Conservation (phyloP, 2,797 vertebrate species). For the Brotula barbata region DNA sequence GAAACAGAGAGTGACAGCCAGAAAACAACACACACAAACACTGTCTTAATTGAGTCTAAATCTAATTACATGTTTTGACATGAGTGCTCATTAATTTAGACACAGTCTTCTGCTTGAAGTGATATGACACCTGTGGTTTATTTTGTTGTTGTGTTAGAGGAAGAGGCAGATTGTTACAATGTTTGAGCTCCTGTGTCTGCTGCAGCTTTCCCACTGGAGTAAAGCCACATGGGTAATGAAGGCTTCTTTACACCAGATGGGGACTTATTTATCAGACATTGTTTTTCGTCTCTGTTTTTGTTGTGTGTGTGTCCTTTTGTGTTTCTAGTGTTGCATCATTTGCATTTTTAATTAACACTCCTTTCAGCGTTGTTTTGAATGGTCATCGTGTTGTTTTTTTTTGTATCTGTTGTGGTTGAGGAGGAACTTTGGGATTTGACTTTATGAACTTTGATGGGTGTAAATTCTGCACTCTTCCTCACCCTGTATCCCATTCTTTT, state of each 20-base stretch:
- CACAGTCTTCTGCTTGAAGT: slow-evolving; percentile 33
- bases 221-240: slow-evolving; percentile 36
- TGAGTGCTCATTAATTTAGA: slow-evolving; percentile 31
- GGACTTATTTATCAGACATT: slow-evolving; percentile 40
- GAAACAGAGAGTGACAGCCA: background rate
- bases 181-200: slow-evolving; percentile 29
- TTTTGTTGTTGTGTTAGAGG: slow-evolving; percentile 45
- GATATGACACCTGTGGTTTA: slow-evolving; percentile 56
- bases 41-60: slow-evolving; percentile 35
- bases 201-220: slow-evolving; percentile 35
- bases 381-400: no score
- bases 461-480: no score
- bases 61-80: slow-evolving; percentile 56
- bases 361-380: no score
- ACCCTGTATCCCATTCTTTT: no score
- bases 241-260: slow-evolving; percentile 47
- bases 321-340: slow-evolving; percentile 39
- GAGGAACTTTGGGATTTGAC: no score
- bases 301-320: slow-evolving; percentile 12
- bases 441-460: no score
- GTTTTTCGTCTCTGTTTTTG: slow-evolving; percentile 45
- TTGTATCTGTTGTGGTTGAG: background rate
- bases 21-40: slow-evolving; percentile 42
- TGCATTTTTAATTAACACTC: slow-evolving; percentile 4
- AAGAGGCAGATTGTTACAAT: slow-evolving; percentile 45